phyloP scores from a whole-genome alignment of 2,797 vertebrate species.

The Chaetophractus vellerosus region DNA sequence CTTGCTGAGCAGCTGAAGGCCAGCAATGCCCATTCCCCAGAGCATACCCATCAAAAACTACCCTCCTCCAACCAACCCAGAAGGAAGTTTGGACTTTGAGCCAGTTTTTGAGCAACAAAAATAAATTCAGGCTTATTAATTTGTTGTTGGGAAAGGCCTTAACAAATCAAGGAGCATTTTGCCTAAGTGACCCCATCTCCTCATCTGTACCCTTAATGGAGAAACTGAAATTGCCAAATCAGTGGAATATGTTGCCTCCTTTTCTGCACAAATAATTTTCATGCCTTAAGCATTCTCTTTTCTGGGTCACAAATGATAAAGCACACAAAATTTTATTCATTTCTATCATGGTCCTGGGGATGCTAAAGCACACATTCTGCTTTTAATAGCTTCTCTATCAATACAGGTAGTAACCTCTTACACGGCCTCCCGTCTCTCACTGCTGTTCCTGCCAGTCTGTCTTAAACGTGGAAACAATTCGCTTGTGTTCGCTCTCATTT shows the following conservation, averaged over 20 bases:
- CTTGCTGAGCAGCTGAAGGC: not conserved
- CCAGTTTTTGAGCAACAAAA: constrained; percentile 16
- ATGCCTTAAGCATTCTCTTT: constrained; percentile 75
- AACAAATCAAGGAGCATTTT: constrained; percentile 54
- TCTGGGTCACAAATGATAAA: constrained; percentile 82
- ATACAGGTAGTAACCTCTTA: constrained; percentile 72
- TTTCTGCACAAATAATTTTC: constrained; percentile 74
- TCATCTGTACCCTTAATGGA: constrained; percentile 37
- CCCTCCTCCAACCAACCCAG: not conserved
- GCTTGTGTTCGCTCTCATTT: constrained; percentile 50
- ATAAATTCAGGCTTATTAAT: constrained; percentile 59
- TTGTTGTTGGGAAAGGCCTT: constrained; percentile 17
- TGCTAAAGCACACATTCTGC: constrained; percentile 77
- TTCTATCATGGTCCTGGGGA: constrained; percentile 73
- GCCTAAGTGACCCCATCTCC: constrained; percentile 52
- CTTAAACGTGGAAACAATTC: constrained; percentile 62
- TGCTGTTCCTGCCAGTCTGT: constrained; percentile 51
- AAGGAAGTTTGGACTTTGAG: not conserved
- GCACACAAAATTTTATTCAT: constrained; percentile 77
- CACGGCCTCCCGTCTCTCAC: constrained; percentile 36
- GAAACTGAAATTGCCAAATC: constrained; percentile 68
- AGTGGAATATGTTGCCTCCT: constrained; percentile 55
- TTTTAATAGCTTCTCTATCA: constrained; percentile 76
- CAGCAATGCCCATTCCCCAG: not conserved
- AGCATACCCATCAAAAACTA: not conserved